Evolutionary conservation across 2,888 invertebrate species (phyloP).

Genomic region (Meghimatium bilineatum): DNA sequence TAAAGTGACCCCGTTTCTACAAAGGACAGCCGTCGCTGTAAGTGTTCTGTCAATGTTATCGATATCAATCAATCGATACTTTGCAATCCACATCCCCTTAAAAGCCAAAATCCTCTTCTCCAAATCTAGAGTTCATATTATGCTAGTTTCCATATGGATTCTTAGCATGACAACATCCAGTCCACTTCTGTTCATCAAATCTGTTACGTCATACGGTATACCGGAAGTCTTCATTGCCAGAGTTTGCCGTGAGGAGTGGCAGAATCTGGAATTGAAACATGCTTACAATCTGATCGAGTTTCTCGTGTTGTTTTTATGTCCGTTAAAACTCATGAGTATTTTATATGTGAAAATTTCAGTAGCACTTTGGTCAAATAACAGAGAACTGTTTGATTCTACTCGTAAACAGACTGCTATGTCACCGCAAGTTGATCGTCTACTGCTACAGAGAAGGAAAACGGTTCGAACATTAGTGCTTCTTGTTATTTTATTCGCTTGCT

Average conservation of each 20-base stretch:
- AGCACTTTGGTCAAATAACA: conserved; percentile 62
- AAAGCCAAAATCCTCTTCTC: conserved; percentile 44
- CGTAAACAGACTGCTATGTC: conserved; percentile 26
- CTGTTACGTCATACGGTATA: conserved; percentile 55
- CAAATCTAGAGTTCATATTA: conserved; percentile 56
- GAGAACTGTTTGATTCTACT: conserved; percentile 43
- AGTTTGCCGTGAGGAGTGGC: conserved; percentile 64
- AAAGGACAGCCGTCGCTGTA: conserved; percentile 65
- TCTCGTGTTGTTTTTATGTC: conserved; percentile 60
- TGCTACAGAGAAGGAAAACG: conserved; percentile 61
- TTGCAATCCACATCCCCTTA: conserved; percentile 45
- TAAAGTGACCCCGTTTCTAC: conserved; percentile 55
- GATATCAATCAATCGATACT: conserved; percentile 65
- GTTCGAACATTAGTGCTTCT: conserved; percentile 66
- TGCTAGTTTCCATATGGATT: conserved; percentile 62
- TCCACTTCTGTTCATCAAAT: conserved; percentile 63
- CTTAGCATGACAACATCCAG: conserved; percentile 60
- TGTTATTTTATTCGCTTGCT: conserved; percentile 62
- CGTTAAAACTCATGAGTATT: conserved; percentile 62
- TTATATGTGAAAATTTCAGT: conserved; percentile 63
- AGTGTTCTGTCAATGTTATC: conserved; percentile 65
- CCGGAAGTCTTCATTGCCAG: conserved; percentile 57
- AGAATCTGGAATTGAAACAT: conserved; percentile 54
- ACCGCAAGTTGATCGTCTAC: conserved; percentile 54
- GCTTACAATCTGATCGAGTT: conserved; percentile 64